Base-by-base conservation (phyloP, 2,797 vertebrate genomes). In the Spinibarbus caldwelli region DNA sequence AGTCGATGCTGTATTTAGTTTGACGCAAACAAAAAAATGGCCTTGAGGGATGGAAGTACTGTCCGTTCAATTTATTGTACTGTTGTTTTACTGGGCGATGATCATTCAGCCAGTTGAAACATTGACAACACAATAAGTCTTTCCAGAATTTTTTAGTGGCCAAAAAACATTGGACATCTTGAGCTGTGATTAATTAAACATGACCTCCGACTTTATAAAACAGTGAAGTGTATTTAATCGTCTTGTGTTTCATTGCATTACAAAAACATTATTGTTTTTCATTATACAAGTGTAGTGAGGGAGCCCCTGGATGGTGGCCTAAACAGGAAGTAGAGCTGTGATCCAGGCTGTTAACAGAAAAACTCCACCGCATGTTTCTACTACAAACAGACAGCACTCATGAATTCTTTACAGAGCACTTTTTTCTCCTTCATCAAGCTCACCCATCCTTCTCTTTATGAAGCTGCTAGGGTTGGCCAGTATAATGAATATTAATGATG, bases 311-410 rank as follows among this genome's bases (percentile, higher is more conserved):
- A 23, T 9, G n/a, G 73, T 62, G 62, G 73, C 38, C 38, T 78
- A 31, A 34, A 71, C 85, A 81, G 71, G 66, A 78, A 78, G 80
- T 64, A 41, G 68, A 23, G 52, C 64, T 83, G 31, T 71, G 64
- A 78, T 59, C 49, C 64, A 78, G 31, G 71, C 66, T 71, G 86
- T 72, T 78, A 72, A 78, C 81, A 78, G 26, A 47, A 86, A 71
- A 83, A 29, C 70, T 81, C 38, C 78, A 80, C 3, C 26, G 59
- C 79, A 54, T 41, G 41, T 2, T 41, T 41, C 45, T 21, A 59
- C 45, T 43, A 11, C 31, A 80, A 84, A 75, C 81, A 84, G 54
- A 83, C 67, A 84, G 66, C 76, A 26, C 57, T 87, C 86, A 87
- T 87, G 36, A 87, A 82, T 81, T 62, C 78, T 87, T 85, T 47